phyloP scores from a whole-genome alignment of 2,113 vertebrate species.

The Aix galericulata region DNA sequence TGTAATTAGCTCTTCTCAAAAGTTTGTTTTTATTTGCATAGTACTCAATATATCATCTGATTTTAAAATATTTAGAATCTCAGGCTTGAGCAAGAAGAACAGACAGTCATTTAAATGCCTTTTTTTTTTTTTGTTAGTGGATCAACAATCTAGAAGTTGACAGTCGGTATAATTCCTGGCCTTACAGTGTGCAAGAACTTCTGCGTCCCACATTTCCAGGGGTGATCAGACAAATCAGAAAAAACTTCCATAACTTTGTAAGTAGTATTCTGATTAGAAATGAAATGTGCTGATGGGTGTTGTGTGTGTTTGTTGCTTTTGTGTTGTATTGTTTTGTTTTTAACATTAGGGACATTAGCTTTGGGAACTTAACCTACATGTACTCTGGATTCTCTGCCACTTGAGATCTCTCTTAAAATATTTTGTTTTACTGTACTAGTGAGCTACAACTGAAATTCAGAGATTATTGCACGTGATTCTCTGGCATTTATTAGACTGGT shows the following conservation, averaged over 20 bases:
- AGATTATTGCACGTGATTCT: not conserved
- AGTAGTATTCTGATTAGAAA: conserved; percentile 25
- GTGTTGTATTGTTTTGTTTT: too few species aligned
- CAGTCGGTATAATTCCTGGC: conserved; percentile 90
- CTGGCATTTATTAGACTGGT: not conserved
- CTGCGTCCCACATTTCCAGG: conserved; percentile 96
- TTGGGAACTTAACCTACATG: not conserved
- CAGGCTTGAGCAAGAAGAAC: not conserved
- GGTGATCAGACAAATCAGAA: conserved; percentile 96
- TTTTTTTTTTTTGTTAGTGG: conserved; percentile 83
- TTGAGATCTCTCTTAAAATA: not conserved
- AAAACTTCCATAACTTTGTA: conserved; percentile 97
- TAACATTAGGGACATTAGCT: not conserved
- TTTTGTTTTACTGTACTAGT: not conserved
- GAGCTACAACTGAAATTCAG: not conserved
- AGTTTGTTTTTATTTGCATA: not conserved
- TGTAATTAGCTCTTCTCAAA: not conserved
- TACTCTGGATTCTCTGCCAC: not conserved
- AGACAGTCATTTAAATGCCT: not conserved
- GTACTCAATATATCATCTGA: not conserved
- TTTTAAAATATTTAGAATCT: not conserved
- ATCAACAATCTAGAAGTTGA: conserved; percentile 95
- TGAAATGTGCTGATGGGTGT: not conserved
- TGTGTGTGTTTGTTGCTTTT: not conserved
- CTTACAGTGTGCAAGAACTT: conserved; percentile 91